Base-by-base conservation (phyloP, 2,113 vertebrate genomes). In the Hippoglossus stenolepis region DNA sequence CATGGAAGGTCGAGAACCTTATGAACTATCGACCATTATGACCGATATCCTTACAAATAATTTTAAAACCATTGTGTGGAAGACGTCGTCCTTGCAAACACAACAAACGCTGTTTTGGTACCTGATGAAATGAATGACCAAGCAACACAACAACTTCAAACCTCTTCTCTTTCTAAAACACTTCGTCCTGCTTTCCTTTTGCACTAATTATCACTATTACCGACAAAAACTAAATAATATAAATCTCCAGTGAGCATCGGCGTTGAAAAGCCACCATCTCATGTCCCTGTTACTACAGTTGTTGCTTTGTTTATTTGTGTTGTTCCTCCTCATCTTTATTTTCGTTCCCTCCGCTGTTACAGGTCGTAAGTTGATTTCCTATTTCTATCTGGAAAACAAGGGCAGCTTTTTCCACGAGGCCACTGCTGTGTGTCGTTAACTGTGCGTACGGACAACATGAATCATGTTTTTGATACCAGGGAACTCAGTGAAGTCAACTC, bases 351-450 rank as follows among this genome's bases (percentile, higher is more conserved):
- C 75, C 4, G 13, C 77, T 64, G 86, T 79, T 87, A 72, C 82
- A 89, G 79, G 83, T 88, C 60, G 2, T 62, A 69, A 80, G 89
- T 90, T 87, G 73, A 92, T 91, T 91, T 91, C 76, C 85, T 90
- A 57, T 57, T 87, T 79, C 83, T 77, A 78, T 79, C 77, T 86
- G 87, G 89, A 91, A 92, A 94, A 91, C 65, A 28, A 85, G 77
- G 88, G 84, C 83, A 82, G 82, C 57, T 84, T 90, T 87, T 94
- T 92, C 93, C 90, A 70, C 78, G 56, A 56, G 57, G 23, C 20
- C 51, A n/a, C 51, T 54, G 51, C 51, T 54, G 51, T 15, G 51
- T 54, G 51, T 21, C 51, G 51, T 54, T n/a, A n/a, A 54, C 51
- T 54, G 18, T 21, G 51, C 51, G 51, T n/a, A 54, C 20, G 51